Evolutionary conservation across 2,797 vertebrate species (phyloP).

Genomic region (Lepus oiostolus): DNA sequence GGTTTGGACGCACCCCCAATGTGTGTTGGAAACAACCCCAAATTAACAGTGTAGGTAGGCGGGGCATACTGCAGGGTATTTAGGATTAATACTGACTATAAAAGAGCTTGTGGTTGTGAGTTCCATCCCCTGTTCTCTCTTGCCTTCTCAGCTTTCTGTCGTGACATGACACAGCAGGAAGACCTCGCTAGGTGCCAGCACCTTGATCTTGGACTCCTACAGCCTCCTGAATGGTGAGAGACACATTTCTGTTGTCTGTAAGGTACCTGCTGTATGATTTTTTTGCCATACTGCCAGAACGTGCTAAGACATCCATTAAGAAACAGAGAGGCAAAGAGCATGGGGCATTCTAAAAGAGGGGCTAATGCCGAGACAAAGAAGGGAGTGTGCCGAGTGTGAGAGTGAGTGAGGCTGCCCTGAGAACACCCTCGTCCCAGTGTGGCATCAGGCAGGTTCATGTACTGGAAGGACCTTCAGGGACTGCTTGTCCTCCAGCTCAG

Average conservation of each 20-base stretch:
- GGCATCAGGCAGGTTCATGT: background rate
- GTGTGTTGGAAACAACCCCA: no score
- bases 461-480: background rate
- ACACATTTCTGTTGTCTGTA: background rate
- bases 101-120: background rate
- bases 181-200: background rate
- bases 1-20: no score
- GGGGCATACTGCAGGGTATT: no score
- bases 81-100: background rate
- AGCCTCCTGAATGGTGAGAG: background rate
- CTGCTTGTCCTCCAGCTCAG: background rate
- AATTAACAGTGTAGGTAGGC: no score
- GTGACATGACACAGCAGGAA: background rate
- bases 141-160: background rate
- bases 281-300: background rate
- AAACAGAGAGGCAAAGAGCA: background rate
- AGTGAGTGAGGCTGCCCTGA: background rate
- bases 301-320: background rate
- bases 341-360: background rate
- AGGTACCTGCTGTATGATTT: background rate
- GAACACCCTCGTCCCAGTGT: rapidly evolving
- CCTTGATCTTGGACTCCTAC: background rate
- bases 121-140: no score
- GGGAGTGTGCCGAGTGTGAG: background rate
- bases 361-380: background rate